phyloP scores from a whole-genome alignment of 2,888 invertebrate genomes.

The Pachliopta kotzebuea region DNA sequence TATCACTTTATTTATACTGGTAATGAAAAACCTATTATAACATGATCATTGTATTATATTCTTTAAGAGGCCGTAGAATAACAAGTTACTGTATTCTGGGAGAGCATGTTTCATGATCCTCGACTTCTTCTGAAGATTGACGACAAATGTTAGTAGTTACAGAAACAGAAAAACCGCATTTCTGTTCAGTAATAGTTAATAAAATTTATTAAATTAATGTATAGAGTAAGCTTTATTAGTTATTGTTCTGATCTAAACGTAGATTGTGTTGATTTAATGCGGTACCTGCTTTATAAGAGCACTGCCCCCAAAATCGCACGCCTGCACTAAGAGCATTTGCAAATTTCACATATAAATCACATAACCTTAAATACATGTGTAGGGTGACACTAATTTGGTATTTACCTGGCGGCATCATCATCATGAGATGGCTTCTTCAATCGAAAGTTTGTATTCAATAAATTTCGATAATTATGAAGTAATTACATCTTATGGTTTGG shows the following conservation, averaged over 20 bases:
- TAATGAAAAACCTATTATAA: no score
- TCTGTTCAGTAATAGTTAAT: neutral
- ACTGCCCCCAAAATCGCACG: slow-evolving; percentile 19
- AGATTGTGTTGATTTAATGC: slow-evolving; percentile 8
- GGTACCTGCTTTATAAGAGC: slow-evolving; percentile 24
- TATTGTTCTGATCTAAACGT: slow-evolving; percentile 4
- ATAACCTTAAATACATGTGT: slow-evolving; percentile 5
- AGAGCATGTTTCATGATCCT: no score
- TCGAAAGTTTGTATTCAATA: no score
- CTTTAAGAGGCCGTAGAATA: neutral
- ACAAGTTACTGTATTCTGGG: no score
- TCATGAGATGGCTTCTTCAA: no score
- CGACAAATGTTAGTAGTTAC: no score
- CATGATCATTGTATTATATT: neutral
- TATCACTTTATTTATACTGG: no score
- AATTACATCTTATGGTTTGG: no score
- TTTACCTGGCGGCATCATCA: no score
- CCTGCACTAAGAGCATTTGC: slow-evolving; percentile 26
- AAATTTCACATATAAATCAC: slow-evolving; percentile 26
- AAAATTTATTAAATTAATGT: neutral
- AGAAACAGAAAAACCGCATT: neutral
- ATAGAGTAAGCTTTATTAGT: neutral
- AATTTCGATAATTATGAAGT: no score
- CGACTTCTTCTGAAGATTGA: no score
- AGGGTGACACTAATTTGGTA: slow-evolving; percentile 6